Evolutionary conservation across 2,113 vertebrate species (phyloP), one percentile per base, ranked within the genome.

Genomic region (Poeciliopsis prolifica): DNA sequence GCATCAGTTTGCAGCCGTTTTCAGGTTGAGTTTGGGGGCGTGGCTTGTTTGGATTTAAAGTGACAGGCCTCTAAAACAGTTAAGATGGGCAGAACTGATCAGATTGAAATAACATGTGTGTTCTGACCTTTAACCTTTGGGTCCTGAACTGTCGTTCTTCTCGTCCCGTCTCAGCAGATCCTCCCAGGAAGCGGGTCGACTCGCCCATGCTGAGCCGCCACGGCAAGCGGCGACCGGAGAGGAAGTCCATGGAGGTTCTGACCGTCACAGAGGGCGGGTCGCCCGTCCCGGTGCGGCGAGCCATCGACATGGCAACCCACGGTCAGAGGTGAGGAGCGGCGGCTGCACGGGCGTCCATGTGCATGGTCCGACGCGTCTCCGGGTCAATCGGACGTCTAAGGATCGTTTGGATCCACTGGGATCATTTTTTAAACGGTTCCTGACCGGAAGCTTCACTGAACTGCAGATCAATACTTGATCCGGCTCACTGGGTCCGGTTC

Each of bases 211-310:
- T 99, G 91, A 98, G 97, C 76, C 95, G 98, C 24, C 98, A 99
- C 7, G 97, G 96, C 75, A 99, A 99, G 90, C 89, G 98, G 87
- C 94, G 98, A 67, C 98, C 98, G 0, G 98, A 99, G 78, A 94
- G 97, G 86, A 99, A 99, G 90, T 99, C 97, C 4, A 99, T 99
- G 98, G 98, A 99, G 93, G 97, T 99, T 74, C 95, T 99, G 81
- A 97, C 96, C 0, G 96, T 98, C 83, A 99, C 97, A 0, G 98
- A 99, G 5, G 97, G 98, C 0, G 98, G 98, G 17, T 99, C 98
- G n/a, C 98, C 98, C 0, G 97, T 99, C 19, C 97, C 98, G 1
- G 97, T 97, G 4, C 95, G 98, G 61, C 95, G 98, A 68, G 98
- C 98, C 84, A 95, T 99, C 63, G 98, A 99, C 95, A 98, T 99